Conservation (phyloP, 2,888 invertebrate species). For the Cheilosia vulpina region DNA sequence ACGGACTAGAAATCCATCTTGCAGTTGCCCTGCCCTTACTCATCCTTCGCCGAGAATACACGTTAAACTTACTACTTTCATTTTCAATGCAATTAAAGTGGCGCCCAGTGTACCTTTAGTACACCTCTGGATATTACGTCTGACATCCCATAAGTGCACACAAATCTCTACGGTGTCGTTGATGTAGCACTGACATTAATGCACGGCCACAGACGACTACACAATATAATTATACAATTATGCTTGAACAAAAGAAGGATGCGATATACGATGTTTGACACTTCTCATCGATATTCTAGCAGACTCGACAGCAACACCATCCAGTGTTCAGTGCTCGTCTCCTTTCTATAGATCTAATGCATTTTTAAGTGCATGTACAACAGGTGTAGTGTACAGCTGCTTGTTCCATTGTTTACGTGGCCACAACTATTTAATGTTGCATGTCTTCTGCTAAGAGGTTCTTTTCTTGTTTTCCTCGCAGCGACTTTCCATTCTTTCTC, state of each 20-base stretch:
- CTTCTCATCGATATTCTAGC: slow-evolving; percentile 53
- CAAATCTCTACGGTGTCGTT: slow-evolving; percentile 14
- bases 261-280: slow-evolving; percentile 48
- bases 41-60: too few relatives aligned
- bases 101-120: not conserved
- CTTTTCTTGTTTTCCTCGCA: slow-evolving; percentile 27
- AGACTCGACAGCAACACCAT: slow-evolving; percentile 26
- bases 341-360: slow-evolving; percentile 57
- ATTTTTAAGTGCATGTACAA: slow-evolving; percentile 73
- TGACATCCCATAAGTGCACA: slow-evolving; percentile 23
- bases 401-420: slow-evolving; percentile 64
- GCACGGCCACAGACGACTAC: slow-evolving; percentile 15
- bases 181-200: slow-evolving; percentile 25
- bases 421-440: slow-evolving; percentile 73
- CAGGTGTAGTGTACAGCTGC: slow-evolving; percentile 62
- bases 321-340: slow-evolving; percentile 20
- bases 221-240: slow-evolving; percentile 40
- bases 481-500: slow-evolving; percentile 30
- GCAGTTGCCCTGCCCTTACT: too few relatives aligned
- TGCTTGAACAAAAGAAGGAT: slow-evolving; percentile 21
- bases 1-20: too few relatives aligned
- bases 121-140: not conserved
- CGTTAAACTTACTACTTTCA: too few relatives aligned
- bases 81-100: not conserved
- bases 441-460: slow-evolving; percentile 52